A percentile compares a stretch with the other conserved stretches of the same genome.
These are phyloP conservation scores for Diaphora mendica DNA, from an alignment of 2,888 invertebrate species.

Conservation along the genomic window DNA sequence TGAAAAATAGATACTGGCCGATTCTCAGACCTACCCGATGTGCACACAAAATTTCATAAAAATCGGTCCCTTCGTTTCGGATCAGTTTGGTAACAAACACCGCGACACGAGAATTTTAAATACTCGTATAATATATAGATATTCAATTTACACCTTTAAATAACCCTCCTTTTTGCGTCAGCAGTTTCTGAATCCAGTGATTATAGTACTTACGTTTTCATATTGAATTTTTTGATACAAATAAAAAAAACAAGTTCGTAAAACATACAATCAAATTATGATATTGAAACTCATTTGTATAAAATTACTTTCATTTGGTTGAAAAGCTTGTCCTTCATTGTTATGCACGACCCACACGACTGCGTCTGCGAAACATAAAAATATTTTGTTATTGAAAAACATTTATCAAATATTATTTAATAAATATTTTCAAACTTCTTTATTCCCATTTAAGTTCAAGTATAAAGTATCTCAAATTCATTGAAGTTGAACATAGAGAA, in stretches of 20 bases:
- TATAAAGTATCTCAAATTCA: neutral
- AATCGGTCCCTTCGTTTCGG: too few relatives aligned
- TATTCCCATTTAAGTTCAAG: neutral
- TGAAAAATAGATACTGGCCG: too few relatives aligned
- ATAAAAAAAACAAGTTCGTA: neutral
- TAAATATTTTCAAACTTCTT: neutral
- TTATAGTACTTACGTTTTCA: neutral
- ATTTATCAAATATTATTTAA: neutral
- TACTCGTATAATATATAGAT: too few relatives aligned
- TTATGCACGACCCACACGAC: neutral
- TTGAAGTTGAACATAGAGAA: neutral
- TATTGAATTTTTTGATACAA: neutral
- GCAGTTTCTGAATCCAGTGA: neutral
- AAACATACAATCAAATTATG: neutral
- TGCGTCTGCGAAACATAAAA: neutral
- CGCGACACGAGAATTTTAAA: too few relatives aligned
- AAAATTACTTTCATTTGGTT: neutral
- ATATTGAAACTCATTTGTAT: neutral
- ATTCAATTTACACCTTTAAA: too few relatives aligned
- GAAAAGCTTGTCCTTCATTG: neutral
- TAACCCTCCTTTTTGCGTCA: neutral
- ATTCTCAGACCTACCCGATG: too few relatives aligned
- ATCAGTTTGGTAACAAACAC: too few relatives aligned
- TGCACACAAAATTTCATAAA: too few relatives aligned
- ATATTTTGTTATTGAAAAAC: neutral